Evolutionary conservation across 2,113 vertebrate species (phyloP), one percentile per base, ranked within the genome.

Genomic region (Marcusenius ussheri): DNA sequence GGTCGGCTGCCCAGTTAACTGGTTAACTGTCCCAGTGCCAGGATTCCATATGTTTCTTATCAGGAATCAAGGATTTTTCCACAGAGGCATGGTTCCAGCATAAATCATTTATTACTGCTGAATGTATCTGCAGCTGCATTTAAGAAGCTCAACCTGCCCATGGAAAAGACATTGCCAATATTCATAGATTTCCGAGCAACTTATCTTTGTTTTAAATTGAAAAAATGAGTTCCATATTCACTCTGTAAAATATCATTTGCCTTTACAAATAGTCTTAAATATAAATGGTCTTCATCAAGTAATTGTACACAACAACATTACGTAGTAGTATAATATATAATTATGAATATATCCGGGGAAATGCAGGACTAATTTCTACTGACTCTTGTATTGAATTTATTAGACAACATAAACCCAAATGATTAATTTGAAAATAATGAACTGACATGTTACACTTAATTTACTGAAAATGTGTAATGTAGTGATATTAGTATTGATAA

Each of bases 241-340:
- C 92, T 92, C 91, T 93, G 92, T 93, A 89, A 88, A 92, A 93
- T 94, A 84, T 94, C 93, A 94, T 94, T 94, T 91, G 91, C 92
- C 58, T 86, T 94, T 94, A 95, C 93, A 93, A 94, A 95, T 95
- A 91, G 93, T 93, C 93, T 94, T 94, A 95, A 95, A 95, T 94
- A 95, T 91, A 89, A 93, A 93, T 91, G 88, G 94, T 93, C 93
- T 94, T 93, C 89, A 89, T 92, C 93, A 94, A 94, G 94, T 93
- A 88, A 92, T 93, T 93, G 91, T 93, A 92, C 93, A 93, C 92
- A 93, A 94, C 91, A 93, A 90, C 66, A 21, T 83, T 90, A 66
- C 90, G 9, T 84, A 89, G 45, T 90, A 86, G 46, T 89, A 90
- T 49, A 39, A 27, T 80, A 10, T 39, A 74, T 47, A 50, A 89